Conservation (phyloP, 2,113 vertebrate genomes). For the Synodontis membranacea region DNA sequence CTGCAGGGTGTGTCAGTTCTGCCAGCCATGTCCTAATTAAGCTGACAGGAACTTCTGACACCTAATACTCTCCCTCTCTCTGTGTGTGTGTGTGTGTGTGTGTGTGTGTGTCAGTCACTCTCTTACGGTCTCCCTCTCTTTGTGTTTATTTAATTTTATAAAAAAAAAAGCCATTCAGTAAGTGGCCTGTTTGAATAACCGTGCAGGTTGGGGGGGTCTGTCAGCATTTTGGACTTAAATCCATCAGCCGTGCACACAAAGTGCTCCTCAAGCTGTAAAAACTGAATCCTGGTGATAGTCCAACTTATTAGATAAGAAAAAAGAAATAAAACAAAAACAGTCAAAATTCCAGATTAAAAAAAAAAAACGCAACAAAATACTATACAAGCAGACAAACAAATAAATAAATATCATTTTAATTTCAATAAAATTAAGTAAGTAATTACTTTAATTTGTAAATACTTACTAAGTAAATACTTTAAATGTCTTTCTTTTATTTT, state of each 20-base stretch:
- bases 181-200: no score
- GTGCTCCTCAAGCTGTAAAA: background rate
- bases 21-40: constrained; percentile 17
- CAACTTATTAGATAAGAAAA: background rate
- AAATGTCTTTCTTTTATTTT: background rate
- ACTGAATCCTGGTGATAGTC: background rate
- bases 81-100: background rate
- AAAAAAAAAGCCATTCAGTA: background rate
- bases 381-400: no score
- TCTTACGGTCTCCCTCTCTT: background rate
- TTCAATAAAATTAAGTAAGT: background rate
- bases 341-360: no score
- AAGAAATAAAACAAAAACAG: no score
- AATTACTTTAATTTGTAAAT: no score
- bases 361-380: no score
- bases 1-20: constrained; percentile 22
- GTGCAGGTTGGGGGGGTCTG: background rate
- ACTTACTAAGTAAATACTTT: no score
- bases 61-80: background rate
- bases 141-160: constrained; percentile 1
- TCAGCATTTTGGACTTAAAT: background rate
- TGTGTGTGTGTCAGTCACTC: background rate
- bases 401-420: no score
- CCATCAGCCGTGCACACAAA: background rate
- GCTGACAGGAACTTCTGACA: constrained; percentile 27